A percentile compares a stretch with the other conserved stretches of the same genome.
phyloP scores from a whole-genome alignment of 2,888 invertebrate genomes.

The Oxycera nigricornis region DNA sequence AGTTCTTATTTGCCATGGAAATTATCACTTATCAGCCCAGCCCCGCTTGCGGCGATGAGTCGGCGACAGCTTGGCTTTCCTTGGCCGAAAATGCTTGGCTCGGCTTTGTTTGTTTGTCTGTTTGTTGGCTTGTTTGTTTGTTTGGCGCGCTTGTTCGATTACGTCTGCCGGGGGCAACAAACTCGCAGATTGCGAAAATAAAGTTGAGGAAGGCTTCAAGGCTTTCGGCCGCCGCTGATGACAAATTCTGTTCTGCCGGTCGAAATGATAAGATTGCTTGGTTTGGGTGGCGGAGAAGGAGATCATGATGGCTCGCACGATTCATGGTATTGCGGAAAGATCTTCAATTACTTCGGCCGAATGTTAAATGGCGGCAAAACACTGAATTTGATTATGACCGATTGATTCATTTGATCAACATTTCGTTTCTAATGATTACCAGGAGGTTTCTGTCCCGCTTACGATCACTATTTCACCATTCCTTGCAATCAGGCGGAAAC shows the following conservation, averaged over 20 bases:
- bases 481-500: no score
- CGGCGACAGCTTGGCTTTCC: slow-evolving; percentile 12
- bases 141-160: slow-evolving; percentile 24
- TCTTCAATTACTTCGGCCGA: no score
- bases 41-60: slow-evolving; percentile 15
- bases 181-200: neutral
- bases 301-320: no score
- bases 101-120: no score
- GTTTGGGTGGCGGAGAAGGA: neutral
- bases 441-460: no score
- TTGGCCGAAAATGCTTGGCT: slow-evolving; percentile 25
- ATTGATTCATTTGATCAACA: no score
- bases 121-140: no score
- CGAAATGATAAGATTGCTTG: neutral
- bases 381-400: no score
- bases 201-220: slow-evolving; percentile 35
- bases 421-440: no score
- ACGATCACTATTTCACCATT: no score
- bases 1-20: slow-evolving; percentile 32
- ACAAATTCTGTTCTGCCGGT: neutral
- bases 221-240: neutral
- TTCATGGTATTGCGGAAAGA: no score
- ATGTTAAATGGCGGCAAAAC: no score
- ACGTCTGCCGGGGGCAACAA: slow-evolving; percentile 16
- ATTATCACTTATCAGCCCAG: slow-evolving; percentile 32